Evolutionary conservation across 2,888 invertebrate species (phyloP).

Genomic region (Ecliptopera silaceata): DNA sequence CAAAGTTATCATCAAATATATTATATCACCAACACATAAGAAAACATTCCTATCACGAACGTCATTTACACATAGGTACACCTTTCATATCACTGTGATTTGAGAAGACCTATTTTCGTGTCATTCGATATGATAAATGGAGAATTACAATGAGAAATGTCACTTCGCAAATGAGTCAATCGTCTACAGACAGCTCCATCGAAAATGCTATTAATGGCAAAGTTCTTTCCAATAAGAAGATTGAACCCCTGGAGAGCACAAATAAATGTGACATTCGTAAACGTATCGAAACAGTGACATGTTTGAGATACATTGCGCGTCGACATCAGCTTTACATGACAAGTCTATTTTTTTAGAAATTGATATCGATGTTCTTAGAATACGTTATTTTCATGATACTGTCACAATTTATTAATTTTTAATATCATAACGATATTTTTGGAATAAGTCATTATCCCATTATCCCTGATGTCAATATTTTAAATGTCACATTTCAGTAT

Average conservation of each 20-base stretch:
- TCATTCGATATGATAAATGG: conserved; percentile 26
- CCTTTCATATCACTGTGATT: too few relatives aligned
- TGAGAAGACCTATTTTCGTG: conserved; percentile 17
- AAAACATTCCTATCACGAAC: conserved; percentile 11
- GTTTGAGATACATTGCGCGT: too few relatives aligned
- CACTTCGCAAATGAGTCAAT: conserved; percentile 16
- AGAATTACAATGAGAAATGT: conserved; percentile 13
- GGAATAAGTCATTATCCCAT: too few relatives aligned
- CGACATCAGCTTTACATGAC: too few relatives aligned
- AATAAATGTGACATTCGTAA: too few relatives aligned
- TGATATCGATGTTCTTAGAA: not conserved
- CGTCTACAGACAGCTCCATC: conserved; percentile 19
- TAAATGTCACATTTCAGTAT: not conserved
- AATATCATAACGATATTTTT: too few relatives aligned
- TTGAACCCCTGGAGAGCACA: too few relatives aligned
- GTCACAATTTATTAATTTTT: too few relatives aligned
- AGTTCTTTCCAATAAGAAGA: not conserved
- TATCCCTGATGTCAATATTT: not conserved
- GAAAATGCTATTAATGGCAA: not conserved
- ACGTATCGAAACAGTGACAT: too few relatives aligned
- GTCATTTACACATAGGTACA: not conserved
- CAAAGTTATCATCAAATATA: too few relatives aligned
- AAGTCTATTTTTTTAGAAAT: not conserved
- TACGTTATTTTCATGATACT: too few relatives aligned
- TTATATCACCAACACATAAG: too few relatives aligned